These are phyloP conservation scores for Pollenia angustigena DNA, from an alignment of 2,888 invertebrate species.

Conservation along the genomic window DNA sequence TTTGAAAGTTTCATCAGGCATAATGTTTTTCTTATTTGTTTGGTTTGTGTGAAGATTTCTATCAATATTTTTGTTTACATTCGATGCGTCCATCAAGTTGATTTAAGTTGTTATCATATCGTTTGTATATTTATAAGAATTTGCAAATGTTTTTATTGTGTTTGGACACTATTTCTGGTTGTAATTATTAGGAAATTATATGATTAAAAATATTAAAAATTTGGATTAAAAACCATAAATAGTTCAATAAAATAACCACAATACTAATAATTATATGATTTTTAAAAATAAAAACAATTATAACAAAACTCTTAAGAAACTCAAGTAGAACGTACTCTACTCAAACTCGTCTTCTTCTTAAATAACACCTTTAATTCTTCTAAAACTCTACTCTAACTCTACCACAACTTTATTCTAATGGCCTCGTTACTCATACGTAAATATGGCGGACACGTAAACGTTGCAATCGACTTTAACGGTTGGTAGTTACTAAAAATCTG, in stretches of 20 bases:
- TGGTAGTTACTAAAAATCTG: no score
- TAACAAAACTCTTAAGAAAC: neutral
- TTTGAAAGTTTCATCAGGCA: slow-evolving; percentile 33
- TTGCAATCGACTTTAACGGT: no score
- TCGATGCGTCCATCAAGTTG: slow-evolving; percentile 43
- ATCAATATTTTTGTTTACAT: slow-evolving; percentile 57
- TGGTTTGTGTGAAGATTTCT: neutral
- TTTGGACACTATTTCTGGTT: neutral
- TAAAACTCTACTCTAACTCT: no score
- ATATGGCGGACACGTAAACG: no score
- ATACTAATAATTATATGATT: neutral
- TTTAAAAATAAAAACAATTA: neutral
- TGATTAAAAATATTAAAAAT: neutral
- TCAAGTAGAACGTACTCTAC: no score
- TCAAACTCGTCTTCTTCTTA: no score
- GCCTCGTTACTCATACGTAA: no score
- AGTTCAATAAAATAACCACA: no score
- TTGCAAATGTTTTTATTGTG: neutral
- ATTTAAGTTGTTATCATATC: slow-evolving; percentile 2
- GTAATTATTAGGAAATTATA: neutral
- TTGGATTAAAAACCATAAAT: no score
- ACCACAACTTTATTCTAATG: no score
- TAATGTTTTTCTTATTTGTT: neutral
- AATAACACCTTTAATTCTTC: no score
- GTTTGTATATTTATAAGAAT: slow-evolving; percentile 23